Base-by-base conservation (phyloP, 2,888 invertebrate genomes). In the Calameuta idolon region DNA sequence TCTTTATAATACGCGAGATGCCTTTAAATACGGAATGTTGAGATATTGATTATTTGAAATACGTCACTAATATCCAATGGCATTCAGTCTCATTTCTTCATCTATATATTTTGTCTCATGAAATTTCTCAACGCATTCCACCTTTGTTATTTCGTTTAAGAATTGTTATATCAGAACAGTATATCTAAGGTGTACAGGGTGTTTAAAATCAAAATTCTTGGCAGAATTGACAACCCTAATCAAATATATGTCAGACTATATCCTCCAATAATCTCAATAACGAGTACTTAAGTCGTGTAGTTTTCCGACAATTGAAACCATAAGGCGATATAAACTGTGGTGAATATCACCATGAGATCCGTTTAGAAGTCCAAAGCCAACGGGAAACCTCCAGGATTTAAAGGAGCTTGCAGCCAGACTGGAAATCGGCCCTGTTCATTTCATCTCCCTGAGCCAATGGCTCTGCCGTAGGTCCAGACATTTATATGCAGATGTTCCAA, bases 41-140 rank as follows among this genome's bases (percentile, higher is more conserved):
- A 78, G 79, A 78, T 79, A 85, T 87, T 85, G 87, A 88, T 87
- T 88, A 87, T 88, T 86, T 83, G 77, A 83, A 82, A 84, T 87
- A 84, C 87, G 81, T 83, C 85, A 81, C 84, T 86, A 85, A 88
- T 88, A 84, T 71, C 31, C 71, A 34, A 34, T 31, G 31, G 31
- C 31, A 34, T 55, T 55, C 55, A 55, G 55, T 55, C 55, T 55
- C 40, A 40, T 55, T 15, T 9, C 55, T 55, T 55, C 55, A 12
- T 2, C 35, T 11, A 35, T 35, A 35, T 37, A 37, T 37, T 37
- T 37, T 37, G 37, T 37, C 12, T 37, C 37, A 37, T 37, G 12
- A 37, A 37, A 37, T 12, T 37, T 12, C 37, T 37, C 12, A 12
- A 37, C 37, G 12, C 12, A 37, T 37, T 37, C 37, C 37, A 37